Evolutionary conservation across 2,797 vertebrate genomes (phyloP).

Genomic region (Sebastes matsubarae): DNA sequence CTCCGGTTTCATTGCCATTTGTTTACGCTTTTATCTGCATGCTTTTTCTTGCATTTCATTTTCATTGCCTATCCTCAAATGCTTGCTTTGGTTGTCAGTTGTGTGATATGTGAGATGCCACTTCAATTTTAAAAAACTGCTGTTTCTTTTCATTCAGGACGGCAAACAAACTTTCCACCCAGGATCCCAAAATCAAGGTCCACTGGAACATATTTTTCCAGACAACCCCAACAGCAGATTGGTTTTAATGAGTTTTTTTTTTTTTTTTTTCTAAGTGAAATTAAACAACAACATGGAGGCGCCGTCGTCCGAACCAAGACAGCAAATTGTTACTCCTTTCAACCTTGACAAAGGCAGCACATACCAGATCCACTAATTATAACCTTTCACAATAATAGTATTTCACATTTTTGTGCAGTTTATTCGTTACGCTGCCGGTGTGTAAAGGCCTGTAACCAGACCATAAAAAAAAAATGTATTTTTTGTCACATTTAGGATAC

Average conservation of each 20-base stretch:
- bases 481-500: no score
- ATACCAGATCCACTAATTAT: no score
- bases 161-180: constrained; percentile 20
- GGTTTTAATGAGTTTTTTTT: constrained; percentile 20
- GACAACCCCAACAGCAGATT: constrained; percentile 37
- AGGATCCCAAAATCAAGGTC: constrained; percentile 17
- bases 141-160: background rate
- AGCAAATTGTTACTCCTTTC: no score
- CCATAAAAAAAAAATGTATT: no score
- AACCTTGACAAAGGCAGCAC: no score
- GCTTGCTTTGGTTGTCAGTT: background rate
- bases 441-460: no score
- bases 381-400: no score
- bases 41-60: constrained; percentile 14
- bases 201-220: background rate
- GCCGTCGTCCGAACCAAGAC: no score
- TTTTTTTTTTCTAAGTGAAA: no score
- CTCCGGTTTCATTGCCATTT: background rate
- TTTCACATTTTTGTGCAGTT: no score
- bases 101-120: background rate
- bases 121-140: background rate
- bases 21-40: background rate
- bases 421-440: no score
- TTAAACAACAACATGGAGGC: no score
- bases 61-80: constrained; percentile 5